phyloP scores from a whole-genome alignment of 1,140 invertebrate genomes.

The Drosophila bocki region DNA sequence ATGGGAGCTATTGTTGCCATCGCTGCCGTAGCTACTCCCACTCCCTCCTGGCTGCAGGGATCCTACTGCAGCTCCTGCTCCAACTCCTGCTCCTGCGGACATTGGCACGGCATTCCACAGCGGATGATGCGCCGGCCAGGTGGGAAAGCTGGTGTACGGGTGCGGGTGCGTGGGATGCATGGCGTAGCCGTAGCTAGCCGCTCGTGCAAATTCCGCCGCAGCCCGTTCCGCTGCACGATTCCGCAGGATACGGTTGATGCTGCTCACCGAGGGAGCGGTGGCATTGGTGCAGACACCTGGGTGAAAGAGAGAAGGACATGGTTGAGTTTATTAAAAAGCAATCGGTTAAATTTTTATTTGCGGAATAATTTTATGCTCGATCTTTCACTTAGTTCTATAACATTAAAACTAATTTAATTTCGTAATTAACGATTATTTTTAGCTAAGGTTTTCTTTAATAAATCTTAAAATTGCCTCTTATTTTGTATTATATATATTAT shows the following conservation, averaged over 20 bases:
- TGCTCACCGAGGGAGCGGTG: slow-evolving; percentile 95
- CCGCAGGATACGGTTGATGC: slow-evolving; percentile 95
- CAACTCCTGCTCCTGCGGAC: slow-evolving; percentile 17
- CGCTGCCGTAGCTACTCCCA: slow-evolving; percentile 41
- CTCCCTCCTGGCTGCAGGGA: slow-evolving; percentile 19
- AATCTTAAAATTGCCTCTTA: no score
- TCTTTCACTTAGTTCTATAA: no score
- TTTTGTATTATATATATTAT: no score
- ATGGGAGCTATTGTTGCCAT: slow-evolving; percentile 47
- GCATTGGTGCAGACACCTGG: slow-evolving; percentile 94
- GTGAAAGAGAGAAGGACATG: background rate
- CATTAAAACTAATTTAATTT: no score
- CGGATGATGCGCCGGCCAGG: slow-evolving; percentile 78
- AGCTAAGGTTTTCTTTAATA: no score
- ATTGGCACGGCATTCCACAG: slow-evolving; percentile 72
- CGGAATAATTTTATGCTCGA: no score
- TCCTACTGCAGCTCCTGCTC: background rate
- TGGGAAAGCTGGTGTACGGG: slow-evolving; percentile 88
- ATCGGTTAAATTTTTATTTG: no score
- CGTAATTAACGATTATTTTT: no score
- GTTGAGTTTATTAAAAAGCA: background rate
- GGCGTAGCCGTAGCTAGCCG: slow-evolving; percentile 94
- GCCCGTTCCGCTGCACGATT: slow-evolving; percentile 97
- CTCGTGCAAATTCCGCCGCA: slow-evolving; percentile 95
- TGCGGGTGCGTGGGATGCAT: slow-evolving; percentile 90